A percentile compares a stretch with the other conserved stretches of the same genome.
phyloP scores from a whole-genome alignment of 2,113 vertebrate species.

The Urocolius indicus region DNA sequence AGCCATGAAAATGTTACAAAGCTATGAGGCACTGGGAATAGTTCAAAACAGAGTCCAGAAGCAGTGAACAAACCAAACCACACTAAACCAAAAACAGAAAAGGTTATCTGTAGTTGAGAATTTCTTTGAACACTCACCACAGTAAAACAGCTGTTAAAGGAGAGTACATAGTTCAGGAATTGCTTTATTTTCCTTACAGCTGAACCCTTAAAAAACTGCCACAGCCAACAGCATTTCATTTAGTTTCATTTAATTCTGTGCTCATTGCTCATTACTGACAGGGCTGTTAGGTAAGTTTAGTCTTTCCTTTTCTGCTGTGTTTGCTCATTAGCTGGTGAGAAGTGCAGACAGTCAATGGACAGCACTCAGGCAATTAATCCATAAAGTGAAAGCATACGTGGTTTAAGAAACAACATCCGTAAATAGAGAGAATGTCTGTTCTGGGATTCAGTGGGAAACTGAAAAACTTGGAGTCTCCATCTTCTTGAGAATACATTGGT shows the following conservation, averaged over 20 bases:
- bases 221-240: background rate
- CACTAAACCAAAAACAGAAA: background rate
- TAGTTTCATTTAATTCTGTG: background rate
- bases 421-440: background rate
- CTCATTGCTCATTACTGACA: background rate
- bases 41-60: background rate
- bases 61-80: background rate
- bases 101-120: background rate
- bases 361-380: background rate
- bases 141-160: background rate
- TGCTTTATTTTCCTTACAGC: background rate
- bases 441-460: background rate
- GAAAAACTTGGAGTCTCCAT: background rate
- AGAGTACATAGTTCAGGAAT: background rate
- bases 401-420: background rate
- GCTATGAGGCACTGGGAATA: background rate
- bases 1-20: background rate
- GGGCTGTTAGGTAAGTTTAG: background rate
- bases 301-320: background rate
- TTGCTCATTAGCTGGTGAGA: background rate
- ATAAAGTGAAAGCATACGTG: fast-evolving
- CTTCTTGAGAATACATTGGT: background rate
- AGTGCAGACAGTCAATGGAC: background rate
- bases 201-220: background rate
- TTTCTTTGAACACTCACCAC: background rate